A percentile compares a stretch with the other conserved stretches of the same genome.
These are phyloP conservation scores for Nymphicus hollandicus DNA, from an alignment of 2,113 vertebrate species.

Conservation along the genomic window DNA sequence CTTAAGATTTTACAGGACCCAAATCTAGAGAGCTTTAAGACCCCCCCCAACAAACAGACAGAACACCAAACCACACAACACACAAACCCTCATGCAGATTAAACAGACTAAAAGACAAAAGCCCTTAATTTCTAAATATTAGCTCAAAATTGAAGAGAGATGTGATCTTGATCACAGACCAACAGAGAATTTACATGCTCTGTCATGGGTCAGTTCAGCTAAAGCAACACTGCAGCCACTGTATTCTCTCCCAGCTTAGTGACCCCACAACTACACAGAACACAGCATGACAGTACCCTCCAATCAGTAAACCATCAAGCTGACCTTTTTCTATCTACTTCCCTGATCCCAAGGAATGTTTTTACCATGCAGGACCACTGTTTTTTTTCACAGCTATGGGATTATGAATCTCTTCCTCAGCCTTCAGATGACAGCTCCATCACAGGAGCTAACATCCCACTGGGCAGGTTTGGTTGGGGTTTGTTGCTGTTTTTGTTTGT, in stretches of 20 bases:
- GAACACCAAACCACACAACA: not conserved
- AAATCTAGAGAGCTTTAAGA: not conserved
- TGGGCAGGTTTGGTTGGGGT: not conserved
- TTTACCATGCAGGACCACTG: not conserved
- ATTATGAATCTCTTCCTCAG: not conserved
- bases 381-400: not conserved
- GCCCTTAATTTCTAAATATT: not conserved
- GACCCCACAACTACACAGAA: not conserved
- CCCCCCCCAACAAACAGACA: not conserved
- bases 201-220: not conserved
- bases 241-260: not conserved
- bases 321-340: not conserved
- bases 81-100: fast-evolving
- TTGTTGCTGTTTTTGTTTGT: not conserved
- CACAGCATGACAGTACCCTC: fast-evolving
- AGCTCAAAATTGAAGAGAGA: not conserved
- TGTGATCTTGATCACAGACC: not conserved
- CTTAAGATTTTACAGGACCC: not conserved
- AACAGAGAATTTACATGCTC: not conserved
- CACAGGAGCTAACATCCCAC: not conserved
- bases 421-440: not conserved
- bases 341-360: not conserved
- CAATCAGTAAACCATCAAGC: not conserved
- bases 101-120: not conserved
- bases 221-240: not conserved